Percentiles rank a stretch among this genome's conserved stretches.
Conservation (phyloP, 1,140 invertebrate species). For the Trichonephila inaurata region DNA sequence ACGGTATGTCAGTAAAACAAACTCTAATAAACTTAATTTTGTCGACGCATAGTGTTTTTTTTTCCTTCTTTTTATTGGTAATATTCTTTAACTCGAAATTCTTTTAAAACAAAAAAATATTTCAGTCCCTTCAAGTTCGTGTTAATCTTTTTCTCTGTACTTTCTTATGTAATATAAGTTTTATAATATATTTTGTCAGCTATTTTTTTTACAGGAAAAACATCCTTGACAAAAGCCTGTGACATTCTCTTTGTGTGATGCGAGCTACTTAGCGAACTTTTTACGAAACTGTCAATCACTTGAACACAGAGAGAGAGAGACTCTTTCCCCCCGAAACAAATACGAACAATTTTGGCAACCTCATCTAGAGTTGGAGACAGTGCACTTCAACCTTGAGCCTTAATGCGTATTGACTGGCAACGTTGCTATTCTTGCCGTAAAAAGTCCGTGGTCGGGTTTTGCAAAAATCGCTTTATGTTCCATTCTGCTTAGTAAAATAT, state of each 20-base stretch:
- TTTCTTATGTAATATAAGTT: no score
- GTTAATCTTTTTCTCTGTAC: no score
- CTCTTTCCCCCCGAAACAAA: neutral
- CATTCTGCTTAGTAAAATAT: neutral
- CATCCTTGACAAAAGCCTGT: neutral
- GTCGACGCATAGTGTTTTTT: no score
- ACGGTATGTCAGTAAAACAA: no score
- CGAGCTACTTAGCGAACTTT: neutral
- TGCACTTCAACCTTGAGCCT: neutral
- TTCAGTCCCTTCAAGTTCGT: no score
- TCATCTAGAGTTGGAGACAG: neutral
- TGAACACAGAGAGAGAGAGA: no score
- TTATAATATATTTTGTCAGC: no score
- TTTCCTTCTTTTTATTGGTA: no score
- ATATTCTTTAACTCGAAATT: no score
- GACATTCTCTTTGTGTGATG: neutral
- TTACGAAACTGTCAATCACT: neutral
- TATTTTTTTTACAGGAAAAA: no score
- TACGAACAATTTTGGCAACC: conserved; percentile 6
- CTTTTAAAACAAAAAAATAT: no score
- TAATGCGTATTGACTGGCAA: neutral
- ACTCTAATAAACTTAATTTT: no score
- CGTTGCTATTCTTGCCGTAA: conserved; percentile 16
- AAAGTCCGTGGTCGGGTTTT: neutral
- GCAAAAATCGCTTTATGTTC: neutral